Conservation (phyloP, 1,140 invertebrate genomes). For the Drosophila ambigua region DNA sequence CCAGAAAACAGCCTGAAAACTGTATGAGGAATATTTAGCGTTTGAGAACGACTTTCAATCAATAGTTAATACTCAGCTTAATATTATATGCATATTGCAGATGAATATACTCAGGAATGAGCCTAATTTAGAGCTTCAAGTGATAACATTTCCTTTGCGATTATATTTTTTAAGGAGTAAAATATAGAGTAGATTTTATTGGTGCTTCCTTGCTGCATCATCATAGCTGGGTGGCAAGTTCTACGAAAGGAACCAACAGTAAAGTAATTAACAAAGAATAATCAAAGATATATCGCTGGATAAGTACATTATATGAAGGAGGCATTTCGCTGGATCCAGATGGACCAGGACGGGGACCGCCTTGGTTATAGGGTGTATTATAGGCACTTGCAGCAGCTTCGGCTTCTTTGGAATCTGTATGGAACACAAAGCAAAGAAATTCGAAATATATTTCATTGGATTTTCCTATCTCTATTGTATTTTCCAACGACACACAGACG, state of each 20-base stretch:
- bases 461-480: too few relatives aligned
- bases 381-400: conserved; percentile 94
- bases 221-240: conserved; percentile 91
- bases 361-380: conserved; percentile 85
- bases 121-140: conserved; percentile 15
- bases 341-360: conserved; percentile 44
- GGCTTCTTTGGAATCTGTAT: conserved; percentile 91
- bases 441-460: background rate
- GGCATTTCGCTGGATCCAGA: conserved; percentile 91
- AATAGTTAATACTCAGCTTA: conserved; percentile 2
- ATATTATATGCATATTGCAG: background rate
- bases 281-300: background rate
- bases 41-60: background rate
- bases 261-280: background rate
- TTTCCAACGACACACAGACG: conserved; percentile 1
- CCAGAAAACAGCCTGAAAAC: conserved; percentile 14
- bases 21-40: background rate
- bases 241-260: conserved; percentile 78
- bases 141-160: conserved; percentile 9
- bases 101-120: conserved; percentile 31
- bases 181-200: conserved; percentile 72
- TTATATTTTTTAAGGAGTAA: background rate
- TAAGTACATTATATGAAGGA: conserved; percentile 92
- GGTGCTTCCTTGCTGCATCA: conserved; percentile 86
- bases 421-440: background rate